Conservation (phyloP, 2,797 vertebrate species). For the Podargus strigoides region DNA sequence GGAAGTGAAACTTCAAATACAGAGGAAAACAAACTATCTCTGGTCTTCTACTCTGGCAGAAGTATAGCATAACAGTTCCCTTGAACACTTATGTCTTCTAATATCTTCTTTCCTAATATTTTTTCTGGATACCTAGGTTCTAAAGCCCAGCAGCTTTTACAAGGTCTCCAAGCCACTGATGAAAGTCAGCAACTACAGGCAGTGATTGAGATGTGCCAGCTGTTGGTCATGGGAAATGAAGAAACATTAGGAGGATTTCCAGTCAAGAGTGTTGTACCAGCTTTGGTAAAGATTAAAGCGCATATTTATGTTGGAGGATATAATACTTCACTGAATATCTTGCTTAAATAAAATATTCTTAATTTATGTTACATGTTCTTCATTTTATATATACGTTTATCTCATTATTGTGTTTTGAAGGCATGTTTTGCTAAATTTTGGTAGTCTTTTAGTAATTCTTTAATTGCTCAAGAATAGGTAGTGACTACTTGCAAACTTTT, state of each 20-base stretch:
- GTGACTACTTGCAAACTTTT: neutral
- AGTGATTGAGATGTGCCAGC: constrained; percentile 99
- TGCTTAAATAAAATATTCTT: neutral
- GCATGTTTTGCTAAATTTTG: neutral
- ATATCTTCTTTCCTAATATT: neutral
- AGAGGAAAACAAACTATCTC: constrained; percentile 46
- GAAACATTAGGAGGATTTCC: constrained; percentile 98
- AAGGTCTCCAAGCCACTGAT: constrained; percentile 97
- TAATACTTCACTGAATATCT: neutral
- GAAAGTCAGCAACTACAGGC: constrained; percentile 98
- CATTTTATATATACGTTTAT: neutral
- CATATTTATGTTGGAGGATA: neutral
- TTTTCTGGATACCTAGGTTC: constrained; percentile 80
- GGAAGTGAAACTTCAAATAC: constrained; percentile 44
- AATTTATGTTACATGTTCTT: neutral
- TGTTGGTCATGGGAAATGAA: constrained; percentile 98
- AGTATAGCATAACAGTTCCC: neutral
- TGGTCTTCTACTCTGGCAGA: constrained; percentile 39
- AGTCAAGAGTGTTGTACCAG: constrained; percentile 97
- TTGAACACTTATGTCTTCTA: neutral
- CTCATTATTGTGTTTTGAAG: neutral
- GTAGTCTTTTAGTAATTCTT: neutral
- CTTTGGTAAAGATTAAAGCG: constrained; percentile 81
- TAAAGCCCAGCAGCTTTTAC: constrained; percentile 97
- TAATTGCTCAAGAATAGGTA: neutral